Base-by-base conservation (phyloP, 2,113 vertebrate genomes). In the Myotis lucifugus region DNA sequence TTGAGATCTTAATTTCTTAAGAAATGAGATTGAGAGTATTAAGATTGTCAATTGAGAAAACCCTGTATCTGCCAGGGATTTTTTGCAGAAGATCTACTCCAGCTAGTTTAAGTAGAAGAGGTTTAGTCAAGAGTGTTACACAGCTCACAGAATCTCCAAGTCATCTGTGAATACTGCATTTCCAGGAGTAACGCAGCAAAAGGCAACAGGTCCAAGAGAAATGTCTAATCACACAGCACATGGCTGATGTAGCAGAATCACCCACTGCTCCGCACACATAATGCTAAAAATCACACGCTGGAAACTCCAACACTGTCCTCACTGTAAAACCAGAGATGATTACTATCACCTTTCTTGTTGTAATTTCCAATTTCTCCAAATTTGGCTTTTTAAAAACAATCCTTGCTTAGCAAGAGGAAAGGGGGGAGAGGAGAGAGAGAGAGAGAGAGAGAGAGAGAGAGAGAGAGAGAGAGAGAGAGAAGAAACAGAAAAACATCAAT, bases 141-240 rank as follows among this genome's bases (percentile, higher is more conserved):
- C 32, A 76, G 78, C 87, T 95, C 70, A 83, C 50, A 93, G 90
- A 72, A 27, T 82, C 92, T 92, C 46, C 13, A 21, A 54, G 61
- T 90, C 76, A 74, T 40, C n/a, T 23, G 74, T 42, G n/a, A 13
- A 46, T 48, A n/a, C 7, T 34, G n/a, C 77, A 78, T 78, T 78
- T 78, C 23, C 25, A 85, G 40, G 13, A 92, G 50, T 34, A 78
- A 25, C 25, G 13, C 4, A 56, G 93, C 67, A 92, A 88, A 95
- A 95, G 77, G 23, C 77, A 95, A 59, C 56, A 94, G 56, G 69
- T 19, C 46, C 9, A 52, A 18, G 29, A 79, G 23, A 92, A 77
- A 48, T 69, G 72, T 89, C 79, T 86, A 46, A 74, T 83, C 50
- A 48, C 29, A 37, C 32, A 48, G 61, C 46, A 79, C 0, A 4